phyloP scores from a whole-genome alignment of 2,797 vertebrate genomes.

The Mallotus villosus region DNA sequence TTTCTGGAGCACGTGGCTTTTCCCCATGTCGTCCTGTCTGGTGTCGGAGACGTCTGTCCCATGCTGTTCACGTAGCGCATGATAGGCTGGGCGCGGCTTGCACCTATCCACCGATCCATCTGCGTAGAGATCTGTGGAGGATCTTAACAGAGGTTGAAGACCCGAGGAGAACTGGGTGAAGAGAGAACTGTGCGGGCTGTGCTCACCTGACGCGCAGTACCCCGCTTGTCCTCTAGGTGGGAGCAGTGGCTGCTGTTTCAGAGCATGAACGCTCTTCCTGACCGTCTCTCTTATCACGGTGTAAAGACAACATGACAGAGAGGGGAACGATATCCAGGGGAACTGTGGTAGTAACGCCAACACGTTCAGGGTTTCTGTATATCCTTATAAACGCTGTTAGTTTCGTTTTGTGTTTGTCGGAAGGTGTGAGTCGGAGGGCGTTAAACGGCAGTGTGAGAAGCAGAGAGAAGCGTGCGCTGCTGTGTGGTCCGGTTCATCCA shows the following conservation, averaged over 20 bases:
- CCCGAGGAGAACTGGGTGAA: conserved; percentile 51
- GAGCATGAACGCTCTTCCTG: background rate
- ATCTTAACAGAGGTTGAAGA: conserved; percentile 60
- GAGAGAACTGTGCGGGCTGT: conserved; percentile 51
- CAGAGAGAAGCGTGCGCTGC: no score
- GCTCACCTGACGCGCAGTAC: conserved; percentile 43
- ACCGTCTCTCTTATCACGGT: no score
- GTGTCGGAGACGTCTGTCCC: background rate
- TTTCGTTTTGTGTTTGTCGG: no score
- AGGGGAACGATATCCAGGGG: conserved; percentile 30
- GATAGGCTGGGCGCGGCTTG: background rate
- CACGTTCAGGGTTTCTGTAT: no score
- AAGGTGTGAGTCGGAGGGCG: no score
- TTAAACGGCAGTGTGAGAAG: no score
- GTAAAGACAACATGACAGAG: conserved; percentile 14
- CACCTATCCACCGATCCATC: background rate
- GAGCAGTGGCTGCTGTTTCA: conserved; percentile 83
- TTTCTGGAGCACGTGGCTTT: conserved; percentile 37
- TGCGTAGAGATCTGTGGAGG: background rate
- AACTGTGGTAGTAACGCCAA: no score
- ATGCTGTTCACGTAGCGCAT: background rate
- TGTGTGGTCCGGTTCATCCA: no score
- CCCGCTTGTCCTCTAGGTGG: conserved; percentile 80
- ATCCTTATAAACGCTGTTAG: no score
- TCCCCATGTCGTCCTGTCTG: background rate